A percentile compares a stretch with the other conserved stretches of the same genome.
Evolutionary conservation across 92 coral and sea anemone genomes (phyloP).

Genomic region (Zoanthus gigantus): DNA sequence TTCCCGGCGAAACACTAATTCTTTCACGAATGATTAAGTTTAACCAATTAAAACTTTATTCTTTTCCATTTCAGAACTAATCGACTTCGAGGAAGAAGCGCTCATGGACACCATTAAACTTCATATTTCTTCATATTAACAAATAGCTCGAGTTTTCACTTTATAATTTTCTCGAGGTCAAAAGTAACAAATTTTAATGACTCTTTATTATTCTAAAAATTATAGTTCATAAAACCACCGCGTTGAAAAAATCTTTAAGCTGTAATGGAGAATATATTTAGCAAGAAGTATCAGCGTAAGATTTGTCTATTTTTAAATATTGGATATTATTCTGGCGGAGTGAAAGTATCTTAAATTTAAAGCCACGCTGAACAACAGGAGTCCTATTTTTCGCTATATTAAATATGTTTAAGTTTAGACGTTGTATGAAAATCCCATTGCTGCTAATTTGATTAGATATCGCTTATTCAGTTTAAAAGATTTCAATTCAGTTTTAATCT

Average conservation of each 20-base stretch:
- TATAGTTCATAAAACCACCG: conserved; percentile 34
- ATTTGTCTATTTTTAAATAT: conserved; percentile 40
- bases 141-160: conserved; percentile 13
- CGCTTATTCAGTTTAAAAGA: neutral
- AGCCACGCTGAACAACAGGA: neutral
- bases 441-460: neutral
- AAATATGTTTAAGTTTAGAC: neutral
- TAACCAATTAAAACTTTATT: conserved; percentile 31
- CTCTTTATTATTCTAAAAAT: conserved; percentile 13
- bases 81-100: conserved; percentile 48
- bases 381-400: neutral
- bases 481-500: neutral
- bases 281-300: conserved; percentile 8
- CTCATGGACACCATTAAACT: conserved; percentile 31
- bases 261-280: conserved; percentile 18
- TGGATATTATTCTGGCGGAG: neutral
- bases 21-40: neutral
- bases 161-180: conserved; percentile 19
- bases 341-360: neutral
- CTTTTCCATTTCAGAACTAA: conserved; percentile 52
- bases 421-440: conserved; percentile 16
- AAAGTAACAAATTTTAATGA: conserved; percentile 28
- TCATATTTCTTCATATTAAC: neutral
- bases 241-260: conserved; percentile 23
- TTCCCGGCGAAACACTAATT: neutral